Base-by-base conservation (phyloP, 2,797 vertebrate genomes). In the Ctenopoma multispine region DNA sequence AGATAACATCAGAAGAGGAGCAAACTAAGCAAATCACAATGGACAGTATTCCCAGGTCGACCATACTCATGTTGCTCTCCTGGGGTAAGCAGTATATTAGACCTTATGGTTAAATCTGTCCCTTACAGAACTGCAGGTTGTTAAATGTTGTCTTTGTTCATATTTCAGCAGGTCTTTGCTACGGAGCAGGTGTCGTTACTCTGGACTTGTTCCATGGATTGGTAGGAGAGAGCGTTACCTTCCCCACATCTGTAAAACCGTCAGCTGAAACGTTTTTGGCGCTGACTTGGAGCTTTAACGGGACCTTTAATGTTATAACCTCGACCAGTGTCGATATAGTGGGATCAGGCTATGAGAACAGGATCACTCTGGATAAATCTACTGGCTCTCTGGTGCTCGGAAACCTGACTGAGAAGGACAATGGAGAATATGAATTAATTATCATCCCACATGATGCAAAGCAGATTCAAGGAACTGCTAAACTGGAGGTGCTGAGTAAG, bases 371-470 rank as follows among this genome's bases (percentile, higher is more conserved):
- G 55, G 34, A 82, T 47, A 78, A 18, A 40, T 15, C n/a, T 3
- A 88, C 87, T 2, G 88, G 84, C 4, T 78, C 84, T 63, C 77
- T 87, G 78, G 58, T 80, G 68, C 83, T 91, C 17, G 75, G 23
- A 18, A 54, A 81, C 27, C 60, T 91, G 75, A 77, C 76, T 4
- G 50, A 76, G 38, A 51, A 50, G 15, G 90, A 91, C 76, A 58
- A 17, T 1, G 88, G 86, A 29, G 31, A 59, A 47, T 90, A 90
- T 34, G 63, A 67, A 20, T 9, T 87, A 20, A 43, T 29, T 7
- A 57, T 87, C 24, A 61, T 71, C 48, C 54, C 75, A 8, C 1
- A 18, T 0, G 47, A 3, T 21, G 75, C 23, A 10, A 7, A 0
- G 12, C 31, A 29, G 9, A 27, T 74, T 44, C 47, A 23, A 18